phyloP scores from a whole-genome alignment of 1,140 invertebrate species.

The Bombus waltoni region DNA sequence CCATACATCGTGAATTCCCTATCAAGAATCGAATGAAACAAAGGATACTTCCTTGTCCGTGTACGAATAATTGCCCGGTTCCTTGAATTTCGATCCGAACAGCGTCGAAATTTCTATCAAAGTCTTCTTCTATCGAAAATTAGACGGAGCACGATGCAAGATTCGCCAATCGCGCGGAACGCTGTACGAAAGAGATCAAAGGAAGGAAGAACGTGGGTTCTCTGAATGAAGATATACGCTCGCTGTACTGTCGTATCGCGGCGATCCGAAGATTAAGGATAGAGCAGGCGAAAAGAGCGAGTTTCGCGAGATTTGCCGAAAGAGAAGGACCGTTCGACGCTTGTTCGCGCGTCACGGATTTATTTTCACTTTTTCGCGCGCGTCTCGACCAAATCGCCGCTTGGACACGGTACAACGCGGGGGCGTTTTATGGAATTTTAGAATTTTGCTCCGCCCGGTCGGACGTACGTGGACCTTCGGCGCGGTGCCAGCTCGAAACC shows the following conservation, averaged over 20 bases:
- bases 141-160: neutral
- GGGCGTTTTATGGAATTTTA: slow-evolving; percentile 44
- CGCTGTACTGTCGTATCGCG: too few relatives aligned
- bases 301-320: neutral
- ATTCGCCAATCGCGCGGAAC: neutral
- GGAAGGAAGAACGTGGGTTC: neutral
- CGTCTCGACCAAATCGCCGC: too few relatives aligned
- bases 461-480: slow-evolving; percentile 49
- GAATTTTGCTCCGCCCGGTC: slow-evolving; percentile 3
- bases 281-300: too few relatives aligned
- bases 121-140: too few relatives aligned
- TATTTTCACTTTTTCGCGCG: slow-evolving; percentile 26
- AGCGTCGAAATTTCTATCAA: neutral
- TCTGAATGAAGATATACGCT: too few relatives aligned
- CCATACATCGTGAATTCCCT: neutral
- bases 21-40: neutral
- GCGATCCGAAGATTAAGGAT: neutral
- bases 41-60: neutral
- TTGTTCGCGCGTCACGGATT: slow-evolving; percentile 22
- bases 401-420: neutral
- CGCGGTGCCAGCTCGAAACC: slow-evolving; percentile 39
- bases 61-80: rapidly evolving
- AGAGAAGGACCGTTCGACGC: neutral
- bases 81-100: neutral
- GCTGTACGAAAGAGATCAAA: neutral